phyloP scores from a whole-genome alignment of 2,797 vertebrate species.

The Synaphobranchus kaupii region DNA sequence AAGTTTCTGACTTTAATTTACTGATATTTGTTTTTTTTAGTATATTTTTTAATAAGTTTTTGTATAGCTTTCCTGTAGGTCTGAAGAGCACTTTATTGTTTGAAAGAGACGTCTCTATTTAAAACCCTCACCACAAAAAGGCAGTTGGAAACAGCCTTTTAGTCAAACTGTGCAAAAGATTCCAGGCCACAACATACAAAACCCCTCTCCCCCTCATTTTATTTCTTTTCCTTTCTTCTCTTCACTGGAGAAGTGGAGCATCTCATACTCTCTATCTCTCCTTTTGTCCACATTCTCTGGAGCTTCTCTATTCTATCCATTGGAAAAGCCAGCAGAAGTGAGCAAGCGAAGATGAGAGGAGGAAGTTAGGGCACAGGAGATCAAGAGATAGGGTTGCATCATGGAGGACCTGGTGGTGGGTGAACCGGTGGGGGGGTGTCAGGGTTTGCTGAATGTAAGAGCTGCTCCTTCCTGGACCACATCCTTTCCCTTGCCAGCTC shows the following conservation, averaged over 20 bases:
- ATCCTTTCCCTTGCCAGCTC: conserved; percentile 32
- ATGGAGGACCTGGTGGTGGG: neutral
- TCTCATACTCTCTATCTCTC: neutral
- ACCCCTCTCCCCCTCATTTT: neutral
- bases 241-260: neutral
- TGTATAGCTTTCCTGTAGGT: neutral
- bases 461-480: conserved; percentile 31
- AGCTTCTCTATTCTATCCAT: neutral
- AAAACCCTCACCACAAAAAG: neutral
- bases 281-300: neutral
- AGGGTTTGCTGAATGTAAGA: neutral
- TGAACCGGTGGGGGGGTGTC: conserved; percentile 12
- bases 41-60: too few relatives aligned
- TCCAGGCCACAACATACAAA: neutral
- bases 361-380: neutral
- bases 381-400: neutral
- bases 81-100: too few relatives aligned
- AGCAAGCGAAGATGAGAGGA: neutral
- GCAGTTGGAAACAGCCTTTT: neutral
- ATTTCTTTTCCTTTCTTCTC: neutral
- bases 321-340: neutral
- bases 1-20: neutral
- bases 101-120: neutral
- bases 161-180: neutral
- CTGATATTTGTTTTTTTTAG: neutral